These are phyloP conservation scores for Zaprionus lachaisei DNA, from an alignment of 1,140 invertebrate genomes.

Conservation along the genomic window DNA sequence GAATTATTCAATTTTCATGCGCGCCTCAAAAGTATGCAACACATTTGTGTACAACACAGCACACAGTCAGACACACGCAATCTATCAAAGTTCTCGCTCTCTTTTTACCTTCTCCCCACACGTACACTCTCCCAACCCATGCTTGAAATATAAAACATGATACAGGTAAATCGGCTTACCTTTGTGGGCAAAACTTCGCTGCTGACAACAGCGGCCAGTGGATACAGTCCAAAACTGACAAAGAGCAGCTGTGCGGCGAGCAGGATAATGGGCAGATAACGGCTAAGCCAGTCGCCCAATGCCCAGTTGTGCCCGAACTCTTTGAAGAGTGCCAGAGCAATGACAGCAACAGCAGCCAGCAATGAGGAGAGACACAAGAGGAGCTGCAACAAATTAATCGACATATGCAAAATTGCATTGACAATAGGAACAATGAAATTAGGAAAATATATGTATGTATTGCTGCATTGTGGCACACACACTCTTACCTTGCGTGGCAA, in stretches of 20 bases:
- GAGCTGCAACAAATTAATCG: constrained; percentile 25
- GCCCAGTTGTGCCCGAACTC: constrained; percentile 35
- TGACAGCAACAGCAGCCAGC: constrained; percentile 50
- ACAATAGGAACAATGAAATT: too few species aligned
- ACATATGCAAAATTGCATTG: background rate
- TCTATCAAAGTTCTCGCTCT: too few species aligned
- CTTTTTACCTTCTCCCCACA: background rate
- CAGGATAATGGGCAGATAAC: constrained; percentile 62
- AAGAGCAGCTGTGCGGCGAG: constrained; percentile 56
- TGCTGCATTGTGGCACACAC: background rate
- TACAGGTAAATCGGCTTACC: constrained; percentile 46
- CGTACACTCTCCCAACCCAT: background rate
- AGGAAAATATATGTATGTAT: background rate
- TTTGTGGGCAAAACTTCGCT: constrained; percentile 72
- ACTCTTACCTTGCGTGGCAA: constrained; percentile 58
- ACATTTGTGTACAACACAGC: background rate
- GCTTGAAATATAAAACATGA: background rate
- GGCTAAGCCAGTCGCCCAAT: constrained; percentile 37
- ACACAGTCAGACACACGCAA: background rate
- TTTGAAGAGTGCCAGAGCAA: constrained; percentile 61
- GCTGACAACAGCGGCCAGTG: constrained; percentile 65
- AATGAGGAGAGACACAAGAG: constrained; percentile 67
- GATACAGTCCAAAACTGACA: constrained; percentile 70
- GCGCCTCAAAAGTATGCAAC: constrained; percentile 6
- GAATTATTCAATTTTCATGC: background rate